Percentiles rank a stretch among this genome's conserved stretches.
Evolutionary conservation across 2,888 invertebrate species (phyloP).

Genomic region (Petrolisthes cinctipes): DNA sequence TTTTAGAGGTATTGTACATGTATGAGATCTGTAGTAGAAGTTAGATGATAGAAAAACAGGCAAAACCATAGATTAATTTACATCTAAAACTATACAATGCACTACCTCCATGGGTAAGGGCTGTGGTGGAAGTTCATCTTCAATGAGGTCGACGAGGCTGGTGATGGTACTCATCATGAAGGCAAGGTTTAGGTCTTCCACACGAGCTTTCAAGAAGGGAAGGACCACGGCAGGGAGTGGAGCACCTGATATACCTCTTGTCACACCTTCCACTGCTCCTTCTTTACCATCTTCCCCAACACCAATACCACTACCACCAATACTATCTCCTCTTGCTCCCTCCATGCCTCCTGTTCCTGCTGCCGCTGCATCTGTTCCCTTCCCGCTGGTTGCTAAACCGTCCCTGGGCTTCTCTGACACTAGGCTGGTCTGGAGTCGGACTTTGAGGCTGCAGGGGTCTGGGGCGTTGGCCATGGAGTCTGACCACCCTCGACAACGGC

Average conservation of each 20-base stretch:
- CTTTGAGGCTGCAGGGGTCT: slow-evolving; percentile 53
- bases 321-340: neutral
- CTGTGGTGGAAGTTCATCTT: slow-evolving; percentile 49
- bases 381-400: neutral
- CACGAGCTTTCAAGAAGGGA: slow-evolving; percentile 41
- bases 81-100: too few species aligned
- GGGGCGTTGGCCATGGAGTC: slow-evolving; percentile 44
- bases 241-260: slow-evolving; percentile 44
- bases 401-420: neutral
- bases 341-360: slow-evolving; percentile 8
- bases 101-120: slow-evolving; percentile 54
- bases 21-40: neutral
- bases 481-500: slow-evolving; percentile 57
- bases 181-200: slow-evolving; percentile 39
- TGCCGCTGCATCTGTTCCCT: neutral
- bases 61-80: neutral
- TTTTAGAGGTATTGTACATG: neutral
- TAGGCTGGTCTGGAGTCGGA: slow-evolving; percentile 46
- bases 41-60: neutral
- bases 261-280: neutral
- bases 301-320: neutral
- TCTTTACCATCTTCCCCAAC: slow-evolving; percentile 2
- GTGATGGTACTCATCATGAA: slow-evolving; percentile 54
- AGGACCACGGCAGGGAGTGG: slow-evolving; percentile 36
- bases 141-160: slow-evolving; percentile 47